Evolutionary conservation across 2,797 vertebrate species (phyloP).

Genomic region (Vireo griseus): DNA sequence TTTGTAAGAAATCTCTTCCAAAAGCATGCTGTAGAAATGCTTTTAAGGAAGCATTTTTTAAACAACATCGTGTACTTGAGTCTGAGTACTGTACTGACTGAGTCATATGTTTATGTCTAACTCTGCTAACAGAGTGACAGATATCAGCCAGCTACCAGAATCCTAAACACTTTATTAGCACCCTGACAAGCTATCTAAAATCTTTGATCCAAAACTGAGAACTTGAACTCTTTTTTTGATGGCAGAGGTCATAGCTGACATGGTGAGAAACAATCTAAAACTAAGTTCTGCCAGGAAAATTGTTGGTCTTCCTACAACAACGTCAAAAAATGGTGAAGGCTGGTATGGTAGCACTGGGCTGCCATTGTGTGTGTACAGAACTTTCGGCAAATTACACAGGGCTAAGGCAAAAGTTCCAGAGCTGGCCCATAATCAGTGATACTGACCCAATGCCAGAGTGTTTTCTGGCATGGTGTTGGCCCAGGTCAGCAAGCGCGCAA

Average conservation of each 20-base stretch:
- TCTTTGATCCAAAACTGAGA: slow-evolving; percentile 7
- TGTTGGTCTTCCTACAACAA: background rate
- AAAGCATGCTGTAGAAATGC: slow-evolving; percentile 10
- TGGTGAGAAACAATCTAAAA: background rate
- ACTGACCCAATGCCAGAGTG: background rate
- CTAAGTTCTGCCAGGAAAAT: background rate
- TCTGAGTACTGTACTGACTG: background rate
- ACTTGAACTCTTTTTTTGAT: background rate
- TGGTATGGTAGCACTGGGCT: background rate
- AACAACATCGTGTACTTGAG: slow-evolving; percentile 18
- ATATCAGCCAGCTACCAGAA: slow-evolving; percentile 20
- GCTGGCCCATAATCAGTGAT: background rate
- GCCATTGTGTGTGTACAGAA: rapidly evolving
- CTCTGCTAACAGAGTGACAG: background rate
- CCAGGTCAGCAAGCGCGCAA: background rate
- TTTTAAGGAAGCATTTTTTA: slow-evolving; percentile 38
- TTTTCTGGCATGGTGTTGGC: background rate
- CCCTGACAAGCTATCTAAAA: background rate
- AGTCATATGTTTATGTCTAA: slow-evolving; percentile 35
- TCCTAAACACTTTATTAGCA: slow-evolving; percentile 23
- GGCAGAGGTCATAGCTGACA: background rate
- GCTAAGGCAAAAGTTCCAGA: background rate
- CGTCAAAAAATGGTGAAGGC: background rate
- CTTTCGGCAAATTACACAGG: background rate
- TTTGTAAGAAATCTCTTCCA: background rate